Base-by-base conservation (phyloP, 1,140 invertebrate genomes). In the Heliconius eleuchia region DNA sequence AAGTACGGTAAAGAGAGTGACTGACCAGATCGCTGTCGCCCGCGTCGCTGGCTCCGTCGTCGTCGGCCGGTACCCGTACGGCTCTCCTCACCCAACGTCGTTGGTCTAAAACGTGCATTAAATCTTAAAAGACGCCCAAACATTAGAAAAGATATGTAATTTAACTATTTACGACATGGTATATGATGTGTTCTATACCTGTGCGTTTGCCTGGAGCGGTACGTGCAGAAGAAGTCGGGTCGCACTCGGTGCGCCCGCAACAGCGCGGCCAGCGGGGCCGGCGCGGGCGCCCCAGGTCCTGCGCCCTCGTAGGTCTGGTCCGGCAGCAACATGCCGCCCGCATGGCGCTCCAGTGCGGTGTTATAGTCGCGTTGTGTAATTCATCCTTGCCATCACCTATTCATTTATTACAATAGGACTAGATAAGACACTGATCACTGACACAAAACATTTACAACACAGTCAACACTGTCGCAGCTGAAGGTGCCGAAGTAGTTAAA, bases 241-340 rank as follows among this genome's bases (percentile, higher is more conserved):
- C 85, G 86, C 27, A 87, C 86, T 79, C 87, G 88, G 74, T 89
- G 90, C 30, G 86, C 87, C 46, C 83, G 87, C 79, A 92, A 86
- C 79, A 89, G 82, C 80, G 77, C 70, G 72, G 81, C 82, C 74
- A 80, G 82, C 78, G 84, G 73, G 71, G 76, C 74, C 34, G 27
- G 39, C 23, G 92, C 27, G 95, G 66, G n/a, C 92, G 88, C 95
- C 19, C 57, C 8, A 23, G 9, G 19, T 96, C 81, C 76, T 16
- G 92, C 89, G 95, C 96, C 84, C 91, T 96, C 96, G 94, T 96
- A 96, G 79, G 95, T 96, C 91, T 96, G 96, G 92, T 96, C 96
- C 72, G 96, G 96, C 89, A 96, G 94, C 86, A 96, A 91, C 96
- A 96, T 96, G 80, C 71, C 86, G 83, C 82, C 71, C 80, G 82